Evolutionary conservation across 1,140 invertebrate species (phyloP).

Genomic region (Trachymyrmex cornetzi): DNA sequence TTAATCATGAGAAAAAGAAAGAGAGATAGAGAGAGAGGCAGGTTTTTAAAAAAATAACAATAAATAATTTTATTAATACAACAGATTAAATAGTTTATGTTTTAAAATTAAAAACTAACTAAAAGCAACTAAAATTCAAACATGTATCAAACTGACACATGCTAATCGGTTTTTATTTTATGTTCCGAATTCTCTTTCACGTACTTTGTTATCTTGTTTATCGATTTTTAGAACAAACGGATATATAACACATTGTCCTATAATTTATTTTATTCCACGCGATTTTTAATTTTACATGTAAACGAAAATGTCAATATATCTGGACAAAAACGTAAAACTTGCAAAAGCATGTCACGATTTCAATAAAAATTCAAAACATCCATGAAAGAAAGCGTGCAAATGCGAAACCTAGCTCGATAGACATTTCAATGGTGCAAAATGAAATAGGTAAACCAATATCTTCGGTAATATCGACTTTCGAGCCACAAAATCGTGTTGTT

Average conservation of each 20-base stretch:
- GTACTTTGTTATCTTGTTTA: neutral
- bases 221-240: neutral
- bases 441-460: slow-evolving; percentile 33
- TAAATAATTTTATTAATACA: neutral
- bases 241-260: neutral
- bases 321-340: neutral
- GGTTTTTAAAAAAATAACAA: neutral
- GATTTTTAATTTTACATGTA: neutral
- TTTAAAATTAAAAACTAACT: neutral
- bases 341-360: neutral
- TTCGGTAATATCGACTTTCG: slow-evolving; percentile 12
- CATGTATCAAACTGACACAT: neutral
- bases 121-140: neutral
- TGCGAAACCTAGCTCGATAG: neutral
- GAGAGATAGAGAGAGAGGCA: too few relatives aligned
- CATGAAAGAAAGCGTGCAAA: slow-evolving; percentile 12
- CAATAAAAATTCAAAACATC: neutral
- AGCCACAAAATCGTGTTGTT: slow-evolving; percentile 4
- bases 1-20: neutral
- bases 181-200: neutral
- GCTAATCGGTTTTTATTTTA: neutral
- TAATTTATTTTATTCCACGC: neutral
- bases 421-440: slow-evolving; percentile 25
- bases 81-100: neutral
- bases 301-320: neutral